Percentiles rank a stretch among this genome's conserved stretches.
Evolutionary conservation across 2,888 invertebrate genomes (phyloP).

Genomic region (Anagyrus pseudococci): DNA sequence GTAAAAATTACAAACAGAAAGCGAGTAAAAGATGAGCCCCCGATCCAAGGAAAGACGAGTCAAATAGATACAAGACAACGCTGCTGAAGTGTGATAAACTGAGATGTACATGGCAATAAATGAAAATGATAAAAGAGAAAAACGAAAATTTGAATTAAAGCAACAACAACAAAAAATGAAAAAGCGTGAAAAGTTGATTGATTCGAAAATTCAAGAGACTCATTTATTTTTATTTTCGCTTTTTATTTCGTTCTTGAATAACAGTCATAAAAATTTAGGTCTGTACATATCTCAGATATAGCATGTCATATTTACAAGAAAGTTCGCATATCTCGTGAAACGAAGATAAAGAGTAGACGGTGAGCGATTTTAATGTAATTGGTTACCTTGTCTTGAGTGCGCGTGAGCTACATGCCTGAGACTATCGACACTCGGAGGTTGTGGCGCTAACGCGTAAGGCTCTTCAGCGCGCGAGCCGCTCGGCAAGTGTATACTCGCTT

Average conservation of each 20-base stretch:
- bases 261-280: constrained; percentile 29
- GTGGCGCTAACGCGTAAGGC: constrained; percentile 59
- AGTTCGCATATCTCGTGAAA: constrained; percentile 2
- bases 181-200: constrained; percentile 6
- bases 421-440: constrained; percentile 70
- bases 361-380: constrained; percentile 21
- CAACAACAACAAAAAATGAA: not conserved
- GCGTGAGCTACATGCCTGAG: constrained; percentile 68
- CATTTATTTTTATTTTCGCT: constrained; percentile 11
- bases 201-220: constrained; percentile 22
- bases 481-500: constrained; percentile 58
- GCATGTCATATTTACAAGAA: constrained; percentile 20
- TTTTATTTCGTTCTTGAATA: constrained; percentile 21
- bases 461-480: constrained; percentile 50
- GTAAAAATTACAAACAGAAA: too few relatives aligned
- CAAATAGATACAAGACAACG: too few relatives aligned
- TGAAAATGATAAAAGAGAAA: constrained; percentile 13
- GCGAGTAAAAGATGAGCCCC: too few relatives aligned
- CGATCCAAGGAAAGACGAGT: too few relatives aligned
- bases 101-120: too few relatives aligned
- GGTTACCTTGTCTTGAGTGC: constrained; percentile 67
- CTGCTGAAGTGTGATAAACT: too few relatives aligned
- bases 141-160: not conserved
- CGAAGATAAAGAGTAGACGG: constrained; percentile 12
- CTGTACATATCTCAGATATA: constrained; percentile 23